Base-by-base conservation (phyloP, 2,797 vertebrate species). In the Pipistrellus pygmaeus region DNA sequence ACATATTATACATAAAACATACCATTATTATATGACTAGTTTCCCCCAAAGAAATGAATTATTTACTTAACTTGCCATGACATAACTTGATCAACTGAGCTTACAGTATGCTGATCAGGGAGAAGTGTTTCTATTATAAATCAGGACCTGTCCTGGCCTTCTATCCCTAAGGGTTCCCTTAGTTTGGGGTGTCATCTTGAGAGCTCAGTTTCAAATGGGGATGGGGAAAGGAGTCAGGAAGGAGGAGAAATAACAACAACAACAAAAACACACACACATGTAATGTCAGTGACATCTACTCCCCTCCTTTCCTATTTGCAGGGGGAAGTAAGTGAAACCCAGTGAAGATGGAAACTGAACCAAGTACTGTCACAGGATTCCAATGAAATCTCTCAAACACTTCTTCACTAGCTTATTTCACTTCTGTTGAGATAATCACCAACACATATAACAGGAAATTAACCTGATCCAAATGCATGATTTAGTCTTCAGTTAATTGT, bases 11-110 rank as follows among this genome's bases (percentile, higher is more conserved):
- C 69, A 87, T 96, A 55, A 95, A 95, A 82, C 94, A 88, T 93
- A 83, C 41, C 62, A 25, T 95, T 95, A 83, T 80, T 75, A 44
- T 46, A 82, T 25, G 23, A 9, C 41, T 76, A 94, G 93, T 96
- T 97, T 85, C 72, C 3, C 55, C 2, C 0, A 88, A 81, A 97
- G 81, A 97, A 95, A 91, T 80, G 21, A 92, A 96, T 95, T 96
- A 95, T 87, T 81, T 41, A 62, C 44, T 72, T 83, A 81, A 91
- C 32, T 92, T 64, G 57, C 55, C 48, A 57, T 53, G 69, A 72
- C 41, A 64, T 32, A 71, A 62, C 46, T 64, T 85, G 77, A 85
- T 35, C 88, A 93, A 66, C 21, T 82, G 27, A 41, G 44, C 69
- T 96, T 97, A 96, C 60, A 92, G 62, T 84, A 25, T 53, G 20